Base-by-base conservation (phyloP, 2,888 invertebrate species). In the Ypsolopha sequella region DNA sequence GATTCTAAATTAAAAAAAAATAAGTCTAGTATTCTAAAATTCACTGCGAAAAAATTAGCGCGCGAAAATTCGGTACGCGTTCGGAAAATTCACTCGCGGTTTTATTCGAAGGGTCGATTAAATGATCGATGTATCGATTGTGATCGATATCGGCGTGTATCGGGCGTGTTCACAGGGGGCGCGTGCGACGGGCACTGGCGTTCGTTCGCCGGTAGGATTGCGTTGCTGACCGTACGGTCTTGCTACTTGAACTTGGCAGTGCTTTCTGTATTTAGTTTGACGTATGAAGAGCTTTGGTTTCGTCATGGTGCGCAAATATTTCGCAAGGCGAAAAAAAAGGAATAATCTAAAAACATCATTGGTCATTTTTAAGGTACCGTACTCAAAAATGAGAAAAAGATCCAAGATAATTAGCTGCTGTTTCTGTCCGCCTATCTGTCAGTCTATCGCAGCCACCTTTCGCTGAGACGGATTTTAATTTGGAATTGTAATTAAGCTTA, bases 231-330 rank as follows among this genome's bases (percentile, higher is more conserved):
- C 43, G 6, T n/a, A 13, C 14, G 36, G 14, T 36, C 51, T 41
- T 51, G 46, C 33, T 36, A 34, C 51, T 76, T 82, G 84, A 85
- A 84, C 84, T 81, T 81, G 80, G 76, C 79, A 75, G 68, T 69
- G 67, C 65, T 64, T 47, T 43, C 13, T 46, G 36, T 7, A 36
- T 48, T 47, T 45, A 43, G 36, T 45, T 45, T 45, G 45, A 45
- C 33, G 45, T 34, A 14, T 14, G 35, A 46, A 7, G 10, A 46
- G 46, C 46, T 46, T 46, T 46, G 33, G 7, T 35, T 46, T 7
- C 6, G 7, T n/a, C 46, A 46, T n/a, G 24, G 24, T 24, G 24
- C 24, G 24, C 24, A 24, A 24, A 24, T 24, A 24, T 24, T 24
- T 24, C 4, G 4, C 24, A 24, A 24, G 24, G 4, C 24, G 24